A percentile compares a stretch with the other conserved stretches of the same genome.
These are phyloP conservation scores for Ceratoteleas bidentatus DNA, from an alignment of 1,140 invertebrate species.

Conservation along the genomic window DNA sequence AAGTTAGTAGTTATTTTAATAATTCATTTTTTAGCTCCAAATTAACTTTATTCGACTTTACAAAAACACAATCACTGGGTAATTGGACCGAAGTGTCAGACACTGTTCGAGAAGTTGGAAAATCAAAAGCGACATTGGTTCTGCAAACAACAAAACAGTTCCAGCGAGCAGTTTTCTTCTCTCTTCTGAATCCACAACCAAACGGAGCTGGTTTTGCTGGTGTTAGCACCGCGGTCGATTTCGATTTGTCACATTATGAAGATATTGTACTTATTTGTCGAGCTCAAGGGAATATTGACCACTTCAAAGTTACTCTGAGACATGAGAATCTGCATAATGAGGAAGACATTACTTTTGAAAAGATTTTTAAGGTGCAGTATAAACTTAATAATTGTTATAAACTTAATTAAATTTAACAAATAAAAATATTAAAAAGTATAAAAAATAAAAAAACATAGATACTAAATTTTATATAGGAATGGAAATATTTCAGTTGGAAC, in stretches of 20 bases:
- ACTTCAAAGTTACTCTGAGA: conserved; percentile 84
- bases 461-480: too few relatives aligned
- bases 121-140: conserved; percentile 84
- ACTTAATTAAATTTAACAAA: background rate
- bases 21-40: conserved; percentile 33
- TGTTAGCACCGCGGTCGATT: conserved; percentile 77
- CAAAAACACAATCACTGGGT: conserved; percentile 69
- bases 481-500: too few relatives aligned
- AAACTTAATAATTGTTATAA: background rate
- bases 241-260: conserved; percentile 81
- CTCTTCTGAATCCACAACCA: conserved; percentile 85
- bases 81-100: conserved; percentile 85
- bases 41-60: conserved; percentile 79
- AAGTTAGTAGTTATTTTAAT: background rate
- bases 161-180: conserved; percentile 86
- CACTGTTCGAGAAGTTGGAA: conserved; percentile 84
- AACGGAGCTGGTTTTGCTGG: conserved; percentile 88
- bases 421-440: too few relatives aligned
- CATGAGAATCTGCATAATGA: conserved; percentile 83
- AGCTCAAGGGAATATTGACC: conserved; percentile 82
- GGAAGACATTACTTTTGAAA: conserved; percentile 84
- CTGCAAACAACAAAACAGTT: conserved; percentile 84
- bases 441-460: too few relatives aligned
- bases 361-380: conserved; percentile 83
- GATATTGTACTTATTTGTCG: conserved; percentile 82